Evolutionary conservation across 2,113 vertebrate genomes (phyloP), one percentile per base, ranked within the genome.

Genomic region (Ceyx cyanopectus): DNA sequence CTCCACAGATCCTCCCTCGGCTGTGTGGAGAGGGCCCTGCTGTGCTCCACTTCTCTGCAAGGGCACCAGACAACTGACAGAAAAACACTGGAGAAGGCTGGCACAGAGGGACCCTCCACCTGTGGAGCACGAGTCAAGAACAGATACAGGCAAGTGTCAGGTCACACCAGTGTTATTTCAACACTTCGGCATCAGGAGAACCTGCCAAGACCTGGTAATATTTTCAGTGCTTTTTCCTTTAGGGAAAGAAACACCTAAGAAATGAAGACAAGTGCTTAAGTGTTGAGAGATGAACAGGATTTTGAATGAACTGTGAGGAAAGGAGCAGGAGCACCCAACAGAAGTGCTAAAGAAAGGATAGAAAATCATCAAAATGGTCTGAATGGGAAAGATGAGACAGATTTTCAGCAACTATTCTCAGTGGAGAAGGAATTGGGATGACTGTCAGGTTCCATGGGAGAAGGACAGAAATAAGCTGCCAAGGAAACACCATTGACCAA

Each of bases 61-160:
- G 3, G 1, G 0, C 1, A 8, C 10, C 61, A 1, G 18, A 37
- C 12, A 26, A 53, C 3, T 1, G 2, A 72, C 5, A n/a, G 4
- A 37, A 7, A 34, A 67, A 46, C 4, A 5, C 8, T 5, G 14
- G 30, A 27, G 16, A 40, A 51, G 53, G 43, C 23, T 37, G 58
- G 14, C 29, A 45, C 2, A 6, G 37, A 93, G 2, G 26, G 21
- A 32, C 22, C 17, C 37, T 30, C 51, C 40, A 12, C 0, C 18
- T 14, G 10, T 6, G 32, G 30, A 12, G 17, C 21, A 70, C 0
- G 0, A 77, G n/a, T 5, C 24, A 13, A 20, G 22, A 74, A 32
- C 29, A 73, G 24, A 20, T 1, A 30, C 3, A 41, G 37, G 34
- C 29, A 81, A 82, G 15, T 1, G 6, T 23, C 16, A 61, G 13